phyloP scores from a whole-genome alignment of 2,888 invertebrate genomes.

The Aporophyla lueneburgensis region DNA sequence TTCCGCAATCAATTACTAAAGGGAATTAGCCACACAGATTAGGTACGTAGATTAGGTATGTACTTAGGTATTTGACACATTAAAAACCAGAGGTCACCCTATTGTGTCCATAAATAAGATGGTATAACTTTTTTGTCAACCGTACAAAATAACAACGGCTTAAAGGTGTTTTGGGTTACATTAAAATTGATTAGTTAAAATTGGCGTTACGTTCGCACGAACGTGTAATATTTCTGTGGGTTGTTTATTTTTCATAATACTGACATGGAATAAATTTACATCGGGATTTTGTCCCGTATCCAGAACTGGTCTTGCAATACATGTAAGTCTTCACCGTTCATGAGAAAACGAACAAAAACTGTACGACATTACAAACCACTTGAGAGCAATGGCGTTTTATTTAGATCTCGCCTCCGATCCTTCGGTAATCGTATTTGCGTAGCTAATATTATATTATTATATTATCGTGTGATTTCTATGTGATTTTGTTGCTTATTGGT shows the following conservation, averaged over 20 bases:
- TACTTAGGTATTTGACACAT: neutral
- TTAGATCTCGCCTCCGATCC: slow-evolving; percentile 20
- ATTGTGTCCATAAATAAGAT: neutral
- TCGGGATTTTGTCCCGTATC: slow-evolving; percentile 62
- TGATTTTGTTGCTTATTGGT: slow-evolving; percentile 12
- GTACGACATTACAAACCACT: slow-evolving; percentile 50
- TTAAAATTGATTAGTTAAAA: neutral
- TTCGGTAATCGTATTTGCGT: slow-evolving; percentile 22
- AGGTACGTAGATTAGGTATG: neutral
- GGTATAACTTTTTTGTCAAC: slow-evolving; percentile 10
- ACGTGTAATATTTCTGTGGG: slow-evolving; percentile 41
- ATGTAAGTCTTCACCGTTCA: slow-evolving; percentile 48
- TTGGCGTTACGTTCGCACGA: neutral
- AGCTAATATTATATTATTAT: neutral
- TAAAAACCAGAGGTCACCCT: slow-evolving; percentile 3
- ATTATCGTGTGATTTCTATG: neutral
- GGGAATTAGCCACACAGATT: neutral
- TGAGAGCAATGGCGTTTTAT: slow-evolving; percentile 53
- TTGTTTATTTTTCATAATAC: slow-evolving; percentile 38
- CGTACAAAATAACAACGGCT: neutral
- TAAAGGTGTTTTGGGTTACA: neutral
- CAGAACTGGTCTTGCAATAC: slow-evolving; percentile 66
- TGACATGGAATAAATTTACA: slow-evolving; percentile 53
- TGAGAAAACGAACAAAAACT: slow-evolving; percentile 60
- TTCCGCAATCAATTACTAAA: neutral